These are phyloP conservation scores for Lacerta bilineata DNA, from an alignment of 2,797 vertebrate species.

Conservation along the genomic window DNA sequence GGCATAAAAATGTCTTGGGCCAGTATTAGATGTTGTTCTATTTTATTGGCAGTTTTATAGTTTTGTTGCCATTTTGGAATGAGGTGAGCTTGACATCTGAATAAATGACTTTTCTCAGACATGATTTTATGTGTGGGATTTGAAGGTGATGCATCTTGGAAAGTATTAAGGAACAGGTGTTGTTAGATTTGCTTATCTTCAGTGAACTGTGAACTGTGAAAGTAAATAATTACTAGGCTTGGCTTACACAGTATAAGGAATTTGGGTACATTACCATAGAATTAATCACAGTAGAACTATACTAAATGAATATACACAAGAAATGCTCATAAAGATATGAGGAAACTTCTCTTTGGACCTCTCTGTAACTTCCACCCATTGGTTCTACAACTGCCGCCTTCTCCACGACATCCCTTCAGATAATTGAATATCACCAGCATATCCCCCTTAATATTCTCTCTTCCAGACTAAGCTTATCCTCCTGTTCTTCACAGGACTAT, in stretches of 20 bases:
- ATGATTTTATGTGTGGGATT: not conserved
- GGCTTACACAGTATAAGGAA: not conserved
- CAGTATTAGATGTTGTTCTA: not conserved
- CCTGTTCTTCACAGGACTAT: no score
- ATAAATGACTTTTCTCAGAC: not conserved
- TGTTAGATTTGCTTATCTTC: not conserved
- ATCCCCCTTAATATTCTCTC: no score
- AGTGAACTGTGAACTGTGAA: not conserved
- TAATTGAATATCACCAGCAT: no score
- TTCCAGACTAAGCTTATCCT: no score
- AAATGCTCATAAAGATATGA: no score
- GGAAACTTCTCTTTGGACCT: no score
- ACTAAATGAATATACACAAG: no score
- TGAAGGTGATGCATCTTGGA: not conserved
- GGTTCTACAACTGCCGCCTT: no score
- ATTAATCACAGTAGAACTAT: not conserved
- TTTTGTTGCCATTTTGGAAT: not conserved
- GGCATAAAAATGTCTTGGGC: no score
- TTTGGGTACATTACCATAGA: not conserved
- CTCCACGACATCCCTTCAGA: no score
- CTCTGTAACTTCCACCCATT: no score
- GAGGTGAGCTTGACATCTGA: not conserved
- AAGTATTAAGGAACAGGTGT: not conserved
- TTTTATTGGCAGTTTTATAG: not conserved
- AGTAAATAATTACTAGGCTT: not conserved